Conservation (phyloP, 2,888 invertebrate species). For the Julus scanicus region DNA sequence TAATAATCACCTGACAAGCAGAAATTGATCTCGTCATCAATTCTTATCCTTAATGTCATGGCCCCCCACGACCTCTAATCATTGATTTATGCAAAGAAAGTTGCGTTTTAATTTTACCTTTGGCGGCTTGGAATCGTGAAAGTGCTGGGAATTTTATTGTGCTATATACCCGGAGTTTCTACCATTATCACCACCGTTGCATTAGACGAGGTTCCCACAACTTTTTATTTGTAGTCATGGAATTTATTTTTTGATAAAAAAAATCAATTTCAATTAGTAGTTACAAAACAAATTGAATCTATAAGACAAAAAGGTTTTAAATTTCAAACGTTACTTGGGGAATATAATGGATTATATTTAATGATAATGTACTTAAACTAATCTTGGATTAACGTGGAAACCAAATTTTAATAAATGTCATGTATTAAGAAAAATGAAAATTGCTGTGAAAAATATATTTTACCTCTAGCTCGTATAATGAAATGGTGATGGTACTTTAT, state of each 20-base stretch:
- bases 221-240: too few relatives aligned
- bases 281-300: too few relatives aligned
- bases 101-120: conserved; percentile 40
- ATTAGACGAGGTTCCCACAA: not conserved
- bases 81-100: conserved; percentile 10
- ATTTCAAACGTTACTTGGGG: not conserved
- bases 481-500: conserved; percentile 2
- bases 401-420: too few relatives aligned
- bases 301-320: not conserved
- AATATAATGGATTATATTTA: too few relatives aligned
- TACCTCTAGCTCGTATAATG: not conserved
- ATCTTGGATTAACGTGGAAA: too few relatives aligned
- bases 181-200: not conserved
- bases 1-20: not conserved
- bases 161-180: conserved; percentile 4
- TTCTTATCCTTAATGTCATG: not conserved
- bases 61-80: not conserved
- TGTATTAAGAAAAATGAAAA: too few relatives aligned
- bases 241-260: not conserved
- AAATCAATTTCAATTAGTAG: not conserved
- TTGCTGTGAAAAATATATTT: not conserved
- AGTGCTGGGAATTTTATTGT: conserved; percentile 37
- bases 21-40: conserved; percentile 3
- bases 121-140: conserved; percentile 38
- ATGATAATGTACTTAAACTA: too few relatives aligned